A percentile compares a stretch with the other conserved stretches of the same genome.
phyloP scores from a whole-genome alignment of 2,888 invertebrate genomes.

The Chironomus tentans region DNA sequence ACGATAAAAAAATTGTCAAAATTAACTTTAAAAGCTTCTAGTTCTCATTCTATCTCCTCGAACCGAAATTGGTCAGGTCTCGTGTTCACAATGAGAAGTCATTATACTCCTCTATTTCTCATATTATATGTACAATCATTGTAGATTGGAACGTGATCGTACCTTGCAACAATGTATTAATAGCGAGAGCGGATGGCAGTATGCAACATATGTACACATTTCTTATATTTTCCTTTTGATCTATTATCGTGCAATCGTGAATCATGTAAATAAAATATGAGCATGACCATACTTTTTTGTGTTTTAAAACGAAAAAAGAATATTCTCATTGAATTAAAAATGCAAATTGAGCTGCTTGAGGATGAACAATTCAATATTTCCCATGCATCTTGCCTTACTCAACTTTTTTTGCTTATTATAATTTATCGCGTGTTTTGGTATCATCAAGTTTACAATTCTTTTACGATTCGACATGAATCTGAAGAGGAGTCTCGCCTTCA shows the following conservation, averaged over 20 bases:
- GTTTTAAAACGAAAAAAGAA: neutral
- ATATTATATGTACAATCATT: too few relatives aligned
- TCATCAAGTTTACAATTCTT: neutral
- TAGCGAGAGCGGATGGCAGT: too few relatives aligned
- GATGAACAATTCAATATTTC: too few relatives aligned
- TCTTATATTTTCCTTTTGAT: too few relatives aligned
- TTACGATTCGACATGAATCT: neutral
- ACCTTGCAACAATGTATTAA: neutral
- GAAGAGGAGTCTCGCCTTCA: too few relatives aligned
- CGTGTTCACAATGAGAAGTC: too few relatives aligned
- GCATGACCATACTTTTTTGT: neutral
- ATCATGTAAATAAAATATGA: constrained; percentile 10
- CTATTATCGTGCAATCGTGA: constrained; percentile 10
- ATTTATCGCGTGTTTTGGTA: neutral
- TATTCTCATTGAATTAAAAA: neutral
- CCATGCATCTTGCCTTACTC: neutral
- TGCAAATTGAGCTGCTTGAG: neutral
- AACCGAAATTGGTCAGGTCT: too few relatives aligned
- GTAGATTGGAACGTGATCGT: neutral
- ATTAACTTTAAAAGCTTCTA: too few relatives aligned
- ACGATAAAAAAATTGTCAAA: too few relatives aligned
- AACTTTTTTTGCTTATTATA: neutral
- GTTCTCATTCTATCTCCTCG: too few relatives aligned
- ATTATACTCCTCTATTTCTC: too few relatives aligned
- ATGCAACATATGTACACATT: neutral